Conservation (phyloP, 2,113 vertebrate genomes). For the Pachyramphus minor region DNA sequence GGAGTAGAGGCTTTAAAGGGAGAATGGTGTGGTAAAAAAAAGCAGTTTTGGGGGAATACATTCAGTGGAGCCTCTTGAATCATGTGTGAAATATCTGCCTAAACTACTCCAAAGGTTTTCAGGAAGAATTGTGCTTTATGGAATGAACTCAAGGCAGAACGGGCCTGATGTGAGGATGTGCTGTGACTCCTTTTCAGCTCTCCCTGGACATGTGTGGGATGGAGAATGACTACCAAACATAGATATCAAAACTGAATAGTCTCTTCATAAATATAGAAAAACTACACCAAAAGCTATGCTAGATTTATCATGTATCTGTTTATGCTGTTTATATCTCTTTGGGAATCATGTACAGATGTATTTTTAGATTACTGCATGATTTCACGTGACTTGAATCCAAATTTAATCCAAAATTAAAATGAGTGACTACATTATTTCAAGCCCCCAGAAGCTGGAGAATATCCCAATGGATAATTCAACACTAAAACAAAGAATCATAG, state of each 20-base stretch:
- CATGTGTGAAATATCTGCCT: background rate
- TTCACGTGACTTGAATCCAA: conserved; percentile 38
- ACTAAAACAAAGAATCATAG: background rate
- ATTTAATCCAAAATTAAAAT: conserved; percentile 32
- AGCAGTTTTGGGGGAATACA: background rate
- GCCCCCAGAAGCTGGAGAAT: background rate
- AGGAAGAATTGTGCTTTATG: background rate
- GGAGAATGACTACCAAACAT: background rate
- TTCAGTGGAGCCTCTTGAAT: background rate
- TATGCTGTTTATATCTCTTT: background rate
- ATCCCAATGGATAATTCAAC: background rate
- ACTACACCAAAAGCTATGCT: background rate
- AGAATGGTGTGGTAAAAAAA: background rate
- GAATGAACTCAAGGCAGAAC: background rate
- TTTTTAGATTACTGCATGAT: conserved; percentile 43
- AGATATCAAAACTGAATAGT: background rate
- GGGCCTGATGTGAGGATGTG: background rate
- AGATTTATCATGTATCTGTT: background rate
- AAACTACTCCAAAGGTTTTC: background rate
- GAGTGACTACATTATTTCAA: conserved; percentile 3
- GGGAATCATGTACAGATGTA: background rate
- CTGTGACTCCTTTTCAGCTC: background rate
- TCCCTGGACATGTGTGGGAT: background rate
- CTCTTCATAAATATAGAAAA: background rate
- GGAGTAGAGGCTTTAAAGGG: background rate